phyloP scores from a whole-genome alignment of 2,888 invertebrate genomes.

The Hirtodrosophila duncani region DNA sequence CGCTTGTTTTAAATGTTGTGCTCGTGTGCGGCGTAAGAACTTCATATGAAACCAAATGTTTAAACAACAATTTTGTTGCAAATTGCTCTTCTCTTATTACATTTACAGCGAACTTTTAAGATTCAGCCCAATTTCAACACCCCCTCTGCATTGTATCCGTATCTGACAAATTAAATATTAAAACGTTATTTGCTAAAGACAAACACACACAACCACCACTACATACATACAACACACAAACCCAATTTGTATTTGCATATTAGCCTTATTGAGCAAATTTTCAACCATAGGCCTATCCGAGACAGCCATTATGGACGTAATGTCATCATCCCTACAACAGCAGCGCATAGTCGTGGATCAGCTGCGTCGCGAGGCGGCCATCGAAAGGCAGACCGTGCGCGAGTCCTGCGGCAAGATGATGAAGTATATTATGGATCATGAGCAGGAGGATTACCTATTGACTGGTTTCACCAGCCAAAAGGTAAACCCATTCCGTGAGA shows the following conservation, averaged over 20 bases:
- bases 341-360: conserved; percentile 95
- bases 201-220: conserved; percentile 47
- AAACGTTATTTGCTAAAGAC: background rate
- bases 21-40: conserved; percentile 21
- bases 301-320: conserved; percentile 95
- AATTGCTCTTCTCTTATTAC: conserved; percentile 41
- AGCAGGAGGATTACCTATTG: conserved; percentile 95
- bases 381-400: conserved; percentile 91
- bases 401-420: conserved; percentile 96
- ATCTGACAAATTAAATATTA: background rate
- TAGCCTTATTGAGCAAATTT: conserved; percentile 60
- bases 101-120: conserved; percentile 35
- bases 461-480: conserved; percentile 97
- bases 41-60: conserved; percentile 17
- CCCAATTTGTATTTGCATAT: conserved; percentile 48
- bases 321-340: conserved; percentile 95
- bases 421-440: conserved; percentile 93
- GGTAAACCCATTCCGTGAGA: conserved; percentile 97
- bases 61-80: conserved; percentile 30
- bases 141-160: background rate
- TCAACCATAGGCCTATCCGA: conserved; percentile 92
- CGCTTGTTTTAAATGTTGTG: conserved; percentile 29
- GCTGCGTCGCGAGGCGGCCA: conserved; percentile 92
- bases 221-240: conserved; percentile 17
- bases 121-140: conserved; percentile 22